phyloP scores from a whole-genome alignment of 2,888 invertebrate species.

The Campoplex capitator region DNA sequence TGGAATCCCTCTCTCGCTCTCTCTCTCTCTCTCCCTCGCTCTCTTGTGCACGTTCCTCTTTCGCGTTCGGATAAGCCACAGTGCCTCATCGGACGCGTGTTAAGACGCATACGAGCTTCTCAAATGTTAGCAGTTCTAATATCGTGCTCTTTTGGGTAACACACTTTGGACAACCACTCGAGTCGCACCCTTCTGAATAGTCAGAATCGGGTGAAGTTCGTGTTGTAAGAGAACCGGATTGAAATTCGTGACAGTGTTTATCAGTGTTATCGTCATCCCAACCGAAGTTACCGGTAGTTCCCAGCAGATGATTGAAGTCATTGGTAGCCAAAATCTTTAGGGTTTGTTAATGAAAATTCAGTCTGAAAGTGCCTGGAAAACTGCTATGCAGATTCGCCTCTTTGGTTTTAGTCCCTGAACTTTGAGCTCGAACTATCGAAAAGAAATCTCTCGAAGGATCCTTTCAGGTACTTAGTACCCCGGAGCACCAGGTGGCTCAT shows the following conservation, averaged over 20 bases:
- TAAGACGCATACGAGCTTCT: conserved; percentile 76
- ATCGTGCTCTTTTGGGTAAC: neutral
- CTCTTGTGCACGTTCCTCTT: conserved; percentile 47
- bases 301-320: neutral
- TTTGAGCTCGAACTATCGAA: neutral
- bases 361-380: neutral
- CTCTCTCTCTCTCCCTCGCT: conserved; percentile 53
- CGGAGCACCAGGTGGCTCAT: neutral
- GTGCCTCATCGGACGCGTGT: conserved; percentile 82
- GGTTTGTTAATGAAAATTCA: neutral
- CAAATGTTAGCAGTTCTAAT: neutral
- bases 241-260: conserved; percentile 35
- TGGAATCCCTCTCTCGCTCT: conserved; percentile 64
- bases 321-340: neutral
- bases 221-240: neutral
- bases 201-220: neutral
- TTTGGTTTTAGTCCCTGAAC: neutral
- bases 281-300: conserved; percentile 2
- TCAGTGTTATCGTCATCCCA: conserved; percentile 10
- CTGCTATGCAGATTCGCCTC: conserved; percentile 35
- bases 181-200: neutral
- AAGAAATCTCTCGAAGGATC: neutral
- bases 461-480: neutral
- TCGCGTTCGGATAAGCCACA: conserved; percentile 70
- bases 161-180: neutral